Base-by-base conservation (phyloP, 2,888 invertebrate species). In the Drosophila mimica region DNA sequence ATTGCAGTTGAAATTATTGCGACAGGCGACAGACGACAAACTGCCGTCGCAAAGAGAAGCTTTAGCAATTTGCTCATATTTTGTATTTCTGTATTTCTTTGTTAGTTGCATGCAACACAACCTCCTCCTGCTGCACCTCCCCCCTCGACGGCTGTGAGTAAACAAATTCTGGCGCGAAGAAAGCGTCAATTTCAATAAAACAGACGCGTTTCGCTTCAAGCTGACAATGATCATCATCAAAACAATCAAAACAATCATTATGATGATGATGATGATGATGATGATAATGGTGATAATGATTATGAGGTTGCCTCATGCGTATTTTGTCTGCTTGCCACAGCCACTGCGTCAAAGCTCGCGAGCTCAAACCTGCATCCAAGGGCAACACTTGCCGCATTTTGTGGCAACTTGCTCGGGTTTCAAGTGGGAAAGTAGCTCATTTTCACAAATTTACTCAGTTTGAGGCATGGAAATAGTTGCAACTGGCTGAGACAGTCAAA, bases 171-270 rank as follows among this genome's bases (percentile, higher is more conserved):
- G 66, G 77, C 70, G 76, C 72, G 73, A 76, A 67, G 73, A 74
- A 89, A 80, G 87, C 84, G 88, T 84, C 90, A 84, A 86, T 89
- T 88, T 86, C 90, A 90, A 90, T 90, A 82, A 88, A 90, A 79
- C 88, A 90, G 90, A 90, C 84, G 72, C 82, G 75, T 66, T 34
- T 38, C 15, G 25, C 17, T 60, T 36, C 51, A 20, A 52, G 20
- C 30, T 43, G 53, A 31, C 33, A 33, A 30, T 28, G 52, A 56
- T n/a, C 20, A 51, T 48, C 43, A 43, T 43, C 43, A 43, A 25
- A 46, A 46, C 15, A 46, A 46, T 20, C 33, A 30, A 33, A 28
- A 59, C 28, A 56, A 40, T 70, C 34, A 28, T 17, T 20, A 65
- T 61, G 25, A 70, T 53, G 38, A 57, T 43, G 48, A 46, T 36